Evolutionary conservation across 2,888 invertebrate genomes (phyloP).

Genomic region (Agrotis exclamationis): DNA sequence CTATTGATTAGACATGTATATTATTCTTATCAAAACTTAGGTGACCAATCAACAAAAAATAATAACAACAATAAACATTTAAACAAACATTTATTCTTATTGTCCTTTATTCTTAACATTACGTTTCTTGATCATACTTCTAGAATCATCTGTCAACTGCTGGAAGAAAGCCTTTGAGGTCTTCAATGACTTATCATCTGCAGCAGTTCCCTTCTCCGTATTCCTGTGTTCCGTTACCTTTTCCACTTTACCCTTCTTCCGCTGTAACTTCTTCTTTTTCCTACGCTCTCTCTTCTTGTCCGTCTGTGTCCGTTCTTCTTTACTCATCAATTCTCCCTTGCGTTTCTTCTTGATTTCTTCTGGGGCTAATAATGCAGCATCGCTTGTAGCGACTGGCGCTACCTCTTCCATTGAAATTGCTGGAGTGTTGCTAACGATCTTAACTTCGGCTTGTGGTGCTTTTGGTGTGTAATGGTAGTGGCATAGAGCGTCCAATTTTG

Average conservation of each 20-base stretch:
- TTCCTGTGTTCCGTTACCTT: constrained; percentile 89
- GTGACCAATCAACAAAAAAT: no score
- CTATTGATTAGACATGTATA: no score
- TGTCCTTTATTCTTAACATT: constrained; percentile 82
- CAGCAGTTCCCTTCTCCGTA: constrained; percentile 91
- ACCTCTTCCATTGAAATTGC: constrained; percentile 99
- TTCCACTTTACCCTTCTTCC: constrained; percentile 84
- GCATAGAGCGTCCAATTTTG: constrained; percentile 97
- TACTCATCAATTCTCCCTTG: constrained; percentile 92
- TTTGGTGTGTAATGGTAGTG: constrained; percentile 99
- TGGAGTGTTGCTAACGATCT: constrained; percentile 97
- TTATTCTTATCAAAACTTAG: no score
- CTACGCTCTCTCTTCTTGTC: constrained; percentile 97
- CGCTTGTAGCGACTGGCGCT: constrained; percentile 96
- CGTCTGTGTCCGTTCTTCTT: constrained; percentile 95
- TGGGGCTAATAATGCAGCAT: constrained; percentile 96
- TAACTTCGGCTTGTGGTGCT: constrained; percentile 96
- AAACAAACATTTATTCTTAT: constrained; percentile 63
- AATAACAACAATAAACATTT: constrained; percentile 40
- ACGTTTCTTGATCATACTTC: constrained; percentile 83
- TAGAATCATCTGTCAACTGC: constrained; percentile 94
- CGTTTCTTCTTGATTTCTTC: constrained; percentile 95
- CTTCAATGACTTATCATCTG: constrained; percentile 91
- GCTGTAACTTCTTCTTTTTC: constrained; percentile 95
- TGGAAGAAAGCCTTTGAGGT: constrained; percentile 96